A percentile compares a stretch with the other conserved stretches of the same genome.
phyloP scores from a whole-genome alignment of 1,140 invertebrate species.

The Dolichoris vasculosae region DNA sequence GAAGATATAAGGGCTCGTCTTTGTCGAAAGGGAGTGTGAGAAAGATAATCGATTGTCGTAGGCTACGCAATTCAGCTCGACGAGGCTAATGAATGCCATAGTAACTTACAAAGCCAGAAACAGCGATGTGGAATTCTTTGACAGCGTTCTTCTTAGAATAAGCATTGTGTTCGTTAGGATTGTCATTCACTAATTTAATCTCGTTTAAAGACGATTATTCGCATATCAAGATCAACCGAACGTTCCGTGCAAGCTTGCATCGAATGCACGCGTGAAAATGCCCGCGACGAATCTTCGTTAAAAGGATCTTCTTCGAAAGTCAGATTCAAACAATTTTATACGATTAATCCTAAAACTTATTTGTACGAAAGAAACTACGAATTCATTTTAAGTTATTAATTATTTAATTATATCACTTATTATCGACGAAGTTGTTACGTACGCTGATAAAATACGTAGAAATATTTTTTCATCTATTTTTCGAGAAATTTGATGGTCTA shows the following conservation, averaged over 20 bases:
- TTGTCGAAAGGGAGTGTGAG: background rate
- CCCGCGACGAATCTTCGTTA: too few species aligned
- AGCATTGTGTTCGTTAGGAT: background rate
- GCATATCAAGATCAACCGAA: background rate
- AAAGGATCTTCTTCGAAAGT: background rate
- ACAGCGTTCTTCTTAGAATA: background rate
- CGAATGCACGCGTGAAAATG: background rate
- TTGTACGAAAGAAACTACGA: background rate
- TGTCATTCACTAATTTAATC: background rate
- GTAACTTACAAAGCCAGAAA: background rate
- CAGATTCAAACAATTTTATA: background rate
- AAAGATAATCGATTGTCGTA: background rate
- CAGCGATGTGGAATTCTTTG: background rate
- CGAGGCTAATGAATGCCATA: background rate
- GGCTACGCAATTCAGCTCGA: background rate
- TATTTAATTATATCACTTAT: background rate
- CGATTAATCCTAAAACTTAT: background rate
- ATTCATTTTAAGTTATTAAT: background rate
- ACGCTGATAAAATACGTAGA: background rate
- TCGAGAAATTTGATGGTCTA: too few species aligned
- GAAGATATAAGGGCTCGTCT: background rate
- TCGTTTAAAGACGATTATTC: background rate
- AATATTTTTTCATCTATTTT: too few species aligned
- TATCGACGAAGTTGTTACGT: background rate
- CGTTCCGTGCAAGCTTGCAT: background rate